Conservation (phyloP, 1,140 invertebrate genomes). For the Zaprionus nigranus region DNA sequence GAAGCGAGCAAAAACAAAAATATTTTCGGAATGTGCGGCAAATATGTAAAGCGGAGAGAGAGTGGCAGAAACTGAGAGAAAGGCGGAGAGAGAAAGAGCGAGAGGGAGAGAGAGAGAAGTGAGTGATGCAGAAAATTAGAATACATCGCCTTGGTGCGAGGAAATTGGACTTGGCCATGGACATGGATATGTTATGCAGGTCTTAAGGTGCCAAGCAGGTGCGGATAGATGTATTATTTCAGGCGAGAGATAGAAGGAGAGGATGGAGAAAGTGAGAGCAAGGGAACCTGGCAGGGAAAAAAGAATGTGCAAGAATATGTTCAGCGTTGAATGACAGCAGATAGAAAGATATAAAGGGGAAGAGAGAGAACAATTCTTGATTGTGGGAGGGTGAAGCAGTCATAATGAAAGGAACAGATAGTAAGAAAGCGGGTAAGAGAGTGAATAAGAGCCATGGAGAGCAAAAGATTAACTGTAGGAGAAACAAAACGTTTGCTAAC, state of each 20-base stretch:
- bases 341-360: too few relatives aligned
- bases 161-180: slow-evolving; percentile 23
- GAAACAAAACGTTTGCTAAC: too few relatives aligned
- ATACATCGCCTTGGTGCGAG: slow-evolving; percentile 45
- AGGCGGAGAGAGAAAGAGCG: not conserved
- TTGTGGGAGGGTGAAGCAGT: too few relatives aligned
- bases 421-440: too few relatives aligned
- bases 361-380: too few relatives aligned
- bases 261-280: not conserved
- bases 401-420: too few relatives aligned
- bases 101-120: not conserved
- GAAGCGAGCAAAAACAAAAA: slow-evolving; percentile 54
- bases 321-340: too few relatives aligned
- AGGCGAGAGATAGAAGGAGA: not conserved
- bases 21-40: slow-evolving; percentile 59
- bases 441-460: too few relatives aligned
- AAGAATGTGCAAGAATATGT: too few relatives aligned
- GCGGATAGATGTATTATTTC: slow-evolving; percentile 5
- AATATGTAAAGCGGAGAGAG: slow-evolving; percentile 28
- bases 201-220: slow-evolving; percentile 22
- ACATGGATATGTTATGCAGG: slow-evolving; percentile 37
- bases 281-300: too few relatives aligned
- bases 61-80: not conserved
- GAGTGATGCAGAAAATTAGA: slow-evolving; percentile 52
- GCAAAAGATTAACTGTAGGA: too few relatives aligned